Percentiles rank a stretch among this genome's conserved stretches.
phyloP scores from a whole-genome alignment of 2,113 vertebrate species.

The Ascaphus truei region DNA sequence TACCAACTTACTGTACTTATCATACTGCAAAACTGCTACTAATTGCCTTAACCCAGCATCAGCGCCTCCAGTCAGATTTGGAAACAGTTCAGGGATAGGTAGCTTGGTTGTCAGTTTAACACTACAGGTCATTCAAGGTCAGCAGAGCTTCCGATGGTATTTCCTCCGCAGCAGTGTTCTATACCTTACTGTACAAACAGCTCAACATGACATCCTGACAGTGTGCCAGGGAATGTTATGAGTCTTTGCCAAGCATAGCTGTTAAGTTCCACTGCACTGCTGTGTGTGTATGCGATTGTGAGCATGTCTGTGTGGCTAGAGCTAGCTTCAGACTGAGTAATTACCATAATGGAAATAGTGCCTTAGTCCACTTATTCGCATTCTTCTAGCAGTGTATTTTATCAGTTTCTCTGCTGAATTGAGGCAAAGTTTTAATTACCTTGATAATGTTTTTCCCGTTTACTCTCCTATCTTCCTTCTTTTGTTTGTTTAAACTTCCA shows the following conservation, averaged over 20 bases:
- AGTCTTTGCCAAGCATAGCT: slow-evolving; percentile 64
- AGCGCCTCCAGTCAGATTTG: slow-evolving; percentile 51
- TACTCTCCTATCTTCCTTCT: neutral
- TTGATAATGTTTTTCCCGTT: slow-evolving; percentile 44
- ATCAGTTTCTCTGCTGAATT: slow-evolving; percentile 51
- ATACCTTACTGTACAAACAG: slow-evolving; percentile 56
- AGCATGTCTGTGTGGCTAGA: slow-evolving; percentile 64
- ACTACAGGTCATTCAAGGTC: slow-evolving; percentile 46
- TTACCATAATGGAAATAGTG: slow-evolving; percentile 68
- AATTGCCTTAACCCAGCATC: slow-evolving; percentile 18
- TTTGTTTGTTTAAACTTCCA: slow-evolving; percentile 48
- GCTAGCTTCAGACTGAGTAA: slow-evolving; percentile 73
- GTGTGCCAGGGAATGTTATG: slow-evolving; percentile 55
- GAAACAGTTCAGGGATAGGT: slow-evolving; percentile 39
- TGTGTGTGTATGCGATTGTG: slow-evolving; percentile 54
- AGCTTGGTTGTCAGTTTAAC: slow-evolving; percentile 32
- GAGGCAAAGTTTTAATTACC: slow-evolving; percentile 50
- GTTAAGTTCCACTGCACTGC: slow-evolving; percentile 60
- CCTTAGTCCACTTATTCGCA: slow-evolving; percentile 57
- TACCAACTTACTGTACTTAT: neutral
- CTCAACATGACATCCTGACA: slow-evolving; percentile 52
- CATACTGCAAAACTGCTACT: neutral
- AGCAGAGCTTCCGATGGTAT: slow-evolving; percentile 49
- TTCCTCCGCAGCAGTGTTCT: slow-evolving; percentile 52
- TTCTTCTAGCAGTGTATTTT: slow-evolving; percentile 61